Base-by-base conservation (phyloP, 2,113 vertebrate species). In the Podiceps cristatus region DNA sequence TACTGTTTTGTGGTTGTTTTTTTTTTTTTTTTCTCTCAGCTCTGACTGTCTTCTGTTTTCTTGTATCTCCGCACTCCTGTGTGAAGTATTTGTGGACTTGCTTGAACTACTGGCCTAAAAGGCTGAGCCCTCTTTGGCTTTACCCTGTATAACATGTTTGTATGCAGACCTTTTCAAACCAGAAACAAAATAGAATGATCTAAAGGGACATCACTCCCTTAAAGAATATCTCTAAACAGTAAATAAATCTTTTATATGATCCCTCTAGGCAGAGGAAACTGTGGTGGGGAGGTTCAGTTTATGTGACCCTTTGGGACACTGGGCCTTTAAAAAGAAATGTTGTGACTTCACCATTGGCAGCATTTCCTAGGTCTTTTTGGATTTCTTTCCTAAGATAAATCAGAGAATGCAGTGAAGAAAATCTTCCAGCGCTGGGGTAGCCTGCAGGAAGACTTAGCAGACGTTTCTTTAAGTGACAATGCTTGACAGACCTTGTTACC, bases 401-500 rank as follows among this genome's bases (percentile, higher is more conserved):
- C 47, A 50, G 19, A 79, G 49, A 85, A 79, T 63, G 14, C 23
- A 52, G 13, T 59, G 35, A 81, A 76, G 56, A 81, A 82, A 86
- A 75, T 68, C 67, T 37, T 64, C 33, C 69, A 68, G 59, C 64
- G 29, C 50, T 80, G 50, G 42, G 19, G 33, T 47, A 94, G 23
- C 52, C 79, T 93, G 63, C 66, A 93, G 69, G 37, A 94, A 93
- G 90, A 81, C 47, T 82, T 90, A 72, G 23, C 69, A n/a, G 40
- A 24, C 1, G 0, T 91, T 86, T 90, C 68, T 92, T 44, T 86
- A 82, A 87, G 35, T 66, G 71, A 91, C 56, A 95, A 67, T 68
- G 37, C 47, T 89, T 94, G 75, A 67, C 81, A 95, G 91, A 92
- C 80, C 79, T 87, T 66, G 66, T 58, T 94, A 82, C 79, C 62